A percentile compares a stretch with the other conserved stretches of the same genome.
Conservation (phyloP, 2,797 vertebrate species). For the Threskiornis aethiopicus region DNA sequence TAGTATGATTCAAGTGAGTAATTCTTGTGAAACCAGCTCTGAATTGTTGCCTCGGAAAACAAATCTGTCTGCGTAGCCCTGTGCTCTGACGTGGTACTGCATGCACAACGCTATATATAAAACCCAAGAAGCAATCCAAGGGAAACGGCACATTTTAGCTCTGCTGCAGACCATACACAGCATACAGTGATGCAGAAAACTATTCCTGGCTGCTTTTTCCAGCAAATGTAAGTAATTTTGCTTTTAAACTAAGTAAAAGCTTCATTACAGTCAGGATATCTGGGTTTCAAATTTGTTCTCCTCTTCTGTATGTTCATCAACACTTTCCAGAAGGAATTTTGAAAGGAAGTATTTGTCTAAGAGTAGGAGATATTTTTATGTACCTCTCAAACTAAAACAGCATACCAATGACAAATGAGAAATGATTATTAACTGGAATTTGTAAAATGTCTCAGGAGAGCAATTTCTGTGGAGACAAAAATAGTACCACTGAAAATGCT, state of each 20-base stretch:
- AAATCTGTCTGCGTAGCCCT: not conserved
- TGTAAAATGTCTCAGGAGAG: not conserved
- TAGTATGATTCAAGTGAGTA: not conserved
- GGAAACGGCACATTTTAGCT: not conserved
- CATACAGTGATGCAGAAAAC: not conserved
- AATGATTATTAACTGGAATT: not conserved
- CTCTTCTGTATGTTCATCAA: not conserved
- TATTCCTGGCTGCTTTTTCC: not conserved
- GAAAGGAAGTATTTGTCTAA: not conserved
- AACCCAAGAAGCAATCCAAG: constrained; percentile 18
- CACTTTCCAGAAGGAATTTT: not conserved
- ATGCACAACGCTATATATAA: not conserved
- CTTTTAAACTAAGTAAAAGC: not conserved
- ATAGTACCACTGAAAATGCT: accelerated
- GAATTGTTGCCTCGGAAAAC: constrained; percentile 27
- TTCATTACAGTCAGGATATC: not conserved
- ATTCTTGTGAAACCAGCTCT: constrained; percentile 50
- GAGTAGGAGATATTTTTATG: not conserved
- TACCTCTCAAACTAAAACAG: not conserved
- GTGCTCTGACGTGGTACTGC: not conserved
- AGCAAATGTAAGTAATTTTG: constrained; percentile 60
- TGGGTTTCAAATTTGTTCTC: not conserved
- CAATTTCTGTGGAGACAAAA: not conserved
- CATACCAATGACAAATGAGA: not conserved
- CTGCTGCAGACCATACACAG: not conserved